Base-by-base conservation (phyloP, 1,140 invertebrate species). In the Amyelois transitella region DNA sequence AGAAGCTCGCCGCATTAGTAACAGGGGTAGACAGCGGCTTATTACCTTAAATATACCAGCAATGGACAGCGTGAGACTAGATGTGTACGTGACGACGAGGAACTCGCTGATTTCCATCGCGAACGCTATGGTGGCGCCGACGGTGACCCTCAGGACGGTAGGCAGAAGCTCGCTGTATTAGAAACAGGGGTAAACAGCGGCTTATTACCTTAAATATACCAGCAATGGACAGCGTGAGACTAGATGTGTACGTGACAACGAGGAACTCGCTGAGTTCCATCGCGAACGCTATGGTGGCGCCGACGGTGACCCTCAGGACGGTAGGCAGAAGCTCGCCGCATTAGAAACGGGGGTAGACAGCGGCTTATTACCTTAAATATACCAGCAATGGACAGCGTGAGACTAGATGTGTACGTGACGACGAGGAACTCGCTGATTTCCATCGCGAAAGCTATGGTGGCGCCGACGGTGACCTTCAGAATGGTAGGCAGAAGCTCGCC, bases 251-350 rank as follows among this genome's bases (percentile, higher is more conserved):
- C 14, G 94, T 94, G 49, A 99, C 92, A 47, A 99, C 93, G 54
- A 99, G 89, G 84, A 97, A 99, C 89, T 99, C 98, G 77, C 93
- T 94, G 58, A 98, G 89, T 92, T 99, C 98, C 95, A 99, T 96
- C 51, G 94, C 91, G 88, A 99, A 99, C 22, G 98, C 98, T 62
- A 99, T 89, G 47, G 96, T 84, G 48, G 96, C 96, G 38, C 98
- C 97, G 21, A 91, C 75, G 7, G 91, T 88, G 28, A 92, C 86
- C 69, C 91, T 89, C 38, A 82, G 68, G 17, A 86, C 18, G 2
- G 80, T 84, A 0, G 81, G 84, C 8, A 77, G 8, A 17, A 86
- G 53, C 51, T 72, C 63, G 25, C 75, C 78, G n/a, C n/a, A n/a
- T n/a, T n/a, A n/a, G n/a, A n/a, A n/a, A n/a, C n/a, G n/a, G n/a